Conservation (phyloP, 92 coral and sea anemone genomes). For the Nematostella vectensis region DNA sequence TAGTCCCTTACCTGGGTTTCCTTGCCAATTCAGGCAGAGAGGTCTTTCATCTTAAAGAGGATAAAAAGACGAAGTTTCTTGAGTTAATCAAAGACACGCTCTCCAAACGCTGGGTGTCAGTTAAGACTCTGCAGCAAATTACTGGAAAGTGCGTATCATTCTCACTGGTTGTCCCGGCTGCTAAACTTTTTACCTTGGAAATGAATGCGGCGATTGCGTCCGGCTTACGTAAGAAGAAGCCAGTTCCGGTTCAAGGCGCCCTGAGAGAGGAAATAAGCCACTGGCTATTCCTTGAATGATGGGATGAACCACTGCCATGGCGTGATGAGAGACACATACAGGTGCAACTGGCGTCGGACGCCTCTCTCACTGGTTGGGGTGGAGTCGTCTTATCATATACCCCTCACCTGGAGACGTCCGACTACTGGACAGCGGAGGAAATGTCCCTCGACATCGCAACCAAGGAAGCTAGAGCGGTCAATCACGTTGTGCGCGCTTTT, state of each 20-base stretch:
- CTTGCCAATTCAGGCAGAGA: constrained; percentile 8
- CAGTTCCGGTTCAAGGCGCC: background rate
- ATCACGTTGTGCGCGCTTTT: too few species aligned
- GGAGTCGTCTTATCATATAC: too few species aligned
- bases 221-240: too few species aligned
- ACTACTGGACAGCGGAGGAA: too few species aligned
- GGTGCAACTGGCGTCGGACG: constrained; percentile 23
- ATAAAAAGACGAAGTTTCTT: constrained; percentile 15
- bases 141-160: constrained; percentile 33
- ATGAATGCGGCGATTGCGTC: background rate
- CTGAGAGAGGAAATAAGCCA: constrained; percentile 21
- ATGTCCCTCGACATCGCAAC: too few species aligned
- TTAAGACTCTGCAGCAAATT: constrained; percentile 22
- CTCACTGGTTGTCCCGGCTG: constrained; percentile 12
- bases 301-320: constrained; percentile 21
- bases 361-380: constrained; percentile 9
- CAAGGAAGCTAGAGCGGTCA: too few species aligned
- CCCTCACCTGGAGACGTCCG: background rate
- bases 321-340: constrained; percentile 17
- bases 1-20: constrained; percentile 32
- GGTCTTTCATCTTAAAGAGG: constrained; percentile 19
- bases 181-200: background rate
- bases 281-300: constrained; percentile 29
- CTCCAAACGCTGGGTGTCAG: constrained; percentile 3
- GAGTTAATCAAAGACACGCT: constrained; percentile 18